Evolutionary conservation across 2,797 vertebrate genomes (phyloP).

Genomic region (Furcifer pardalis): DNA sequence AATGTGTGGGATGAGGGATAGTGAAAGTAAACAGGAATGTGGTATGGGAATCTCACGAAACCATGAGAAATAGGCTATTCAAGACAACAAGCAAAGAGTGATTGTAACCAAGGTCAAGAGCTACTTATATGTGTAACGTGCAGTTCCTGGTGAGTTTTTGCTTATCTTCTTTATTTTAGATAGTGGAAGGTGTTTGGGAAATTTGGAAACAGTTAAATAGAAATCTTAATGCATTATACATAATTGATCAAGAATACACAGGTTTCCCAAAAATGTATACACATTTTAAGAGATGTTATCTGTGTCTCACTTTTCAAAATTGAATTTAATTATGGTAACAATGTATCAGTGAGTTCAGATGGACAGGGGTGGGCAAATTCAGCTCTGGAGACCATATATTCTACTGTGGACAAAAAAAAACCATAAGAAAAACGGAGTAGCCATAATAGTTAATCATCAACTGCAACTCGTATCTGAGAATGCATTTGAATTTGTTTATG

Average conservation of each 20-base stretch:
- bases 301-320: too few species aligned
- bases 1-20: background rate
- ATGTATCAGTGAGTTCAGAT: too few species aligned
- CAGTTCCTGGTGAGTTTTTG: fast-evolving
- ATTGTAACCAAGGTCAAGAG: background rate
- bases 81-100: background rate
- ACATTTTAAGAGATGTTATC: too few species aligned
- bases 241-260: background rate
- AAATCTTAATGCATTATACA: background rate
- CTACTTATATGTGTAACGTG: background rate
- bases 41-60: background rate
- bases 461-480: too few species aligned
- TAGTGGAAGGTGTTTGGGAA: fast-evolving
- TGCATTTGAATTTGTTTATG: too few species aligned
- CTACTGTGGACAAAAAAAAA: too few species aligned
- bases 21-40: background rate
- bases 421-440: too few species aligned
- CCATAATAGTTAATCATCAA: too few species aligned
- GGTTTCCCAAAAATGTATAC: too few species aligned
- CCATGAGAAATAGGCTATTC: background rate
- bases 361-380: too few species aligned
- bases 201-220: background rate
- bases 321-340: too few species aligned
- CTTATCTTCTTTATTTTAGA: fast-evolving
- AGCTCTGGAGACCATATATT: too few species aligned